These are phyloP conservation scores for Labeo catla DNA, from an alignment of 2,113 vertebrate species.

Conservation along the genomic window DNA sequence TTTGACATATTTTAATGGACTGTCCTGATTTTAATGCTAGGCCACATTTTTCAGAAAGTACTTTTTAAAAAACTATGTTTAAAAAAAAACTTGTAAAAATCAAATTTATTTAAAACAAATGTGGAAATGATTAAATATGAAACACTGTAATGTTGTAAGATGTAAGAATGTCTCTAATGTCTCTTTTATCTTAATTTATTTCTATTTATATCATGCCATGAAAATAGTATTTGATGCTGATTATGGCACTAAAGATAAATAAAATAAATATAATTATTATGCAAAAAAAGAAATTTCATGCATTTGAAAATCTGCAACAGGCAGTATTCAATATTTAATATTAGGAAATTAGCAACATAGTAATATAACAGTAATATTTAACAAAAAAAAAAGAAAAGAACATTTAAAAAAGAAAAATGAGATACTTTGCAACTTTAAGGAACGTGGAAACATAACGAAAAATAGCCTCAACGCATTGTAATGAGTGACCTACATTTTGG, in stretches of 20 bases:
- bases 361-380: not conserved
- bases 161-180: not conserved
- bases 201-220: not conserved
- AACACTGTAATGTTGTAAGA: not conserved
- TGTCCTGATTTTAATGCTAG: not conserved
- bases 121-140: not conserved
- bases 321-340: too few relatives aligned
- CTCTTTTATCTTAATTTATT: not conserved
- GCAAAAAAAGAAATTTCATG: not conserved
- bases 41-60: not conserved
- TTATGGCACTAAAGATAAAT: not conserved
- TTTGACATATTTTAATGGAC: not conserved
- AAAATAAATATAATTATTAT: not conserved
- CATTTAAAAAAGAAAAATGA: not conserved
- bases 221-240: not conserved
- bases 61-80: not conserved
- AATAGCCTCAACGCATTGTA: not conserved
- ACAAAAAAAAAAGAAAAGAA: not conserved
- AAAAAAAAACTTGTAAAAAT: too few relatives aligned
- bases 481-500: constrained; percentile 22
- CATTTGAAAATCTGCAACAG: not conserved
- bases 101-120: not conserved
- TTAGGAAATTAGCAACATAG: too few relatives aligned
- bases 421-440: not conserved
- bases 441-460: not conserved